A percentile compares a stretch with the other conserved stretches of the same genome.
phyloP scores from a whole-genome alignment of 2,888 invertebrate species.

The Physocephala rufipes region DNA sequence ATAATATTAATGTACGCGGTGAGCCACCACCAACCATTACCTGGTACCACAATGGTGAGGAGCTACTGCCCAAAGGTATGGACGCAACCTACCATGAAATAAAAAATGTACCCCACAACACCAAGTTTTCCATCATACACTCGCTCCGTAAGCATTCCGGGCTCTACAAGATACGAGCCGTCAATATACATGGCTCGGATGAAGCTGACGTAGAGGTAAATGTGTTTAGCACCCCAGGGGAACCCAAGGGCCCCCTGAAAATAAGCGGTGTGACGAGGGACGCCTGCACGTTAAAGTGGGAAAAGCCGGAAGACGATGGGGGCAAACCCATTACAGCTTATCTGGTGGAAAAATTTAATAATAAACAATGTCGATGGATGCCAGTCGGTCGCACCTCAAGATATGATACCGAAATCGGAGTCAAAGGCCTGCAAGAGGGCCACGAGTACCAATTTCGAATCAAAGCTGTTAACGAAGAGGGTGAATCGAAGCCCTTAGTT shows the following conservation, averaged over 20 bases:
- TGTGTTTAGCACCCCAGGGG: slow-evolving; percentile 82
- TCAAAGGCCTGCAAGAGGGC: slow-evolving; percentile 88
- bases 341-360: slow-evolving; percentile 92
- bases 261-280: slow-evolving; percentile 89
- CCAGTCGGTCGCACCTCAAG: slow-evolving; percentile 87
- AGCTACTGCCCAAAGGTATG: slow-evolving; percentile 74
- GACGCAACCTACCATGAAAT: slow-evolving; percentile 74
- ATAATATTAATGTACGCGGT: slow-evolving; percentile 92
- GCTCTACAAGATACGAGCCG: slow-evolving; percentile 87
- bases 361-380: slow-evolving; percentile 90
- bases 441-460: slow-evolving; percentile 95
- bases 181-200: slow-evolving; percentile 91
- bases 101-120: slow-evolving; percentile 88
- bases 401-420: slow-evolving; percentile 86
- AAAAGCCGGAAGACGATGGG: slow-evolving; percentile 94
- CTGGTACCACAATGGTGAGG: slow-evolving; percentile 87
- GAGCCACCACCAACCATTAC: slow-evolving; percentile 94
- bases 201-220: slow-evolving; percentile 94
- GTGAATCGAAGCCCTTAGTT: slow-evolving; percentile 92
- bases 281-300: slow-evolving; percentile 90
- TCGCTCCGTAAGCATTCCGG: slow-evolving; percentile 86
- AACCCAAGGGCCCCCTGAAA: slow-evolving; percentile 89
- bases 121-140: slow-evolving; percentile 83
- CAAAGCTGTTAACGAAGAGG: slow-evolving; percentile 92
- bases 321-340: slow-evolving; percentile 94